Conservation (phyloP, 2,888 invertebrate genomes). For the Callosobruchus maculatus region DNA sequence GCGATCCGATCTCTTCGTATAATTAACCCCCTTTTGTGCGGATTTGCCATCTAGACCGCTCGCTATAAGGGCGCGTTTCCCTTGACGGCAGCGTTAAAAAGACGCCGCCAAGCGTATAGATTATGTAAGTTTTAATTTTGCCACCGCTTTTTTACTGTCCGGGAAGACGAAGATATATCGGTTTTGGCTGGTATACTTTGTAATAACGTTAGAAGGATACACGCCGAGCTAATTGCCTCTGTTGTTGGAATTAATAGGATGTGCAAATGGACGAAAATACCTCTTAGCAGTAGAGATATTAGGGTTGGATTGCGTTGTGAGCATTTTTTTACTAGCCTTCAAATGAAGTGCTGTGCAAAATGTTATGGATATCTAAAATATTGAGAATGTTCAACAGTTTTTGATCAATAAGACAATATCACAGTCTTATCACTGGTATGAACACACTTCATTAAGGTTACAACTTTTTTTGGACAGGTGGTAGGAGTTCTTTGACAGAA, state of each 20-base stretch:
- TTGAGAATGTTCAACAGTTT: too few relatives aligned
- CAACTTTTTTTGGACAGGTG: too few relatives aligned
- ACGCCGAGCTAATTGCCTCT: not conserved
- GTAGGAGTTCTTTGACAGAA: too few relatives aligned
- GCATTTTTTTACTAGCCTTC: too few relatives aligned
- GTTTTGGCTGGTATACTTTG: not conserved
- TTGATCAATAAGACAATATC: too few relatives aligned
- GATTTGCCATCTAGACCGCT: constrained; percentile 42
- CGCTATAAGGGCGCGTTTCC: constrained; percentile 40
- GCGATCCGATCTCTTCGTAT: constrained; percentile 45
- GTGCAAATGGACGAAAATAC: not conserved
- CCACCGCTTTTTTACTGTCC: constrained; percentile 17
- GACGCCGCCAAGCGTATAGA: constrained; percentile 42
- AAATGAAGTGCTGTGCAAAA: too few relatives aligned
- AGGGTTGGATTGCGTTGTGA: too few relatives aligned
- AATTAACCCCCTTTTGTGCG: constrained; percentile 47
- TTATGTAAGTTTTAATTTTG: constrained; percentile 39
- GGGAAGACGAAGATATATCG: constrained; percentile 40
- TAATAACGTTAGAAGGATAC: not conserved
- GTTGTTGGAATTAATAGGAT: not conserved
- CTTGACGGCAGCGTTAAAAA: constrained; percentile 37
- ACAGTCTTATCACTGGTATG: too few relatives aligned
- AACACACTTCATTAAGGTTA: too few relatives aligned
- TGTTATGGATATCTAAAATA: too few relatives aligned
- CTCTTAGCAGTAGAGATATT: too few relatives aligned